Base-by-base conservation (phyloP, 2,888 invertebrate species). In the Pseudolycoriella hygida region DNA sequence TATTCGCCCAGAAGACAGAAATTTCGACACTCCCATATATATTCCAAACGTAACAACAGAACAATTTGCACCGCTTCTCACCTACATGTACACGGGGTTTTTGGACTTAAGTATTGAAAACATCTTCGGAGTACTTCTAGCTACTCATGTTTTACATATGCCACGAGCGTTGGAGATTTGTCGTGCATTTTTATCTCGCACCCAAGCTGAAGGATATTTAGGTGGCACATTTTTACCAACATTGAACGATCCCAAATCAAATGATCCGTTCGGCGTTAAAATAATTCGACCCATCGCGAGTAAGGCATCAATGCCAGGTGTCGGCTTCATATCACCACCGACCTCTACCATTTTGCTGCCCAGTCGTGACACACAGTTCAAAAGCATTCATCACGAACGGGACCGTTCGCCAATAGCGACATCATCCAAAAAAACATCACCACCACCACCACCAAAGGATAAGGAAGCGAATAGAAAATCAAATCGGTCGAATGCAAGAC, bases 71-170 rank as follows among this genome's bases (percentile, higher is more conserved):
- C 75, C 77, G 1, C 62, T 82, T 4, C 62, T 82, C 31, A 76
- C 77, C 17, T 81, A 78, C 66, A 80, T 82, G 78, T 80, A 81
- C 61, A 80, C 80, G 5, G 81, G 81, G 17, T 76, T 73, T 52
- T 61, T 82, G 54, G 78, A 80, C 55, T 66, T 81, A 19, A 79
- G 74, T 51, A 64, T 74, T 50, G 72, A 75, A 47, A 81, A 81
- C 61, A 79, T 81, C 50, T 80, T 80, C 63, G 76, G 74, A 52
- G 76, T 80, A 39, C 62, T 81, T 10, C 59, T 80, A 48, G 80
- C 80, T 4, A 79, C 80, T 10, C 80, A 80, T 60, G 68, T 80
- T 43, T 63, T 82, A 40, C 80, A 80, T 57, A 80, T 81, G 79
- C 80, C 80, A 2, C 67, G 77, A 12, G 80, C 80, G 1, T 57